Base-by-base conservation (phyloP, 2,888 invertebrate species). In the Tenthredo scrophulariae region DNA sequence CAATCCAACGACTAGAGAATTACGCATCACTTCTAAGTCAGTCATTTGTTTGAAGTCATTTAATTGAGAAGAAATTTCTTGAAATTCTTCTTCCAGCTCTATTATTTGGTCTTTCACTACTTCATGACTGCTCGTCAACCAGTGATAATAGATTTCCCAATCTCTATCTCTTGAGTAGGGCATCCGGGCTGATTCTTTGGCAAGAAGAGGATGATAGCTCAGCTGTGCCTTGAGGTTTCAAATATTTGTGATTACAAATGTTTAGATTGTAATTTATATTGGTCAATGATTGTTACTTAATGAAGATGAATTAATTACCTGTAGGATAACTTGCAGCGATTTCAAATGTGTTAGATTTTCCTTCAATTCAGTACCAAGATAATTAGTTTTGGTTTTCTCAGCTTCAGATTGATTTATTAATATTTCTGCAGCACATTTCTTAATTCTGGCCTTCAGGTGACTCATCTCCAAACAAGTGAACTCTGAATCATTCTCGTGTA, bases 1-100 rank as follows among this genome's bases (percentile, higher is more conserved):
- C 92, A 97, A 96, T 0, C 97, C 97, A 37, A 97, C 94, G 1
- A 97, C 95, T 62, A 95, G 91, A 15, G 94, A 94, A 0, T 93
- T 89, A 85, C 93, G 94, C 90, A 96, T 94, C 62, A 95, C 93
- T 88, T 95, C 94, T 7, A 95, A 94, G 87, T 96, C 96, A 77
- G 95, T 94, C 6, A 96, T 93, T 0, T 94, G 94, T 3, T 94
- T 93, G 43, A 95, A 91, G 85, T 95, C 95, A 15, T 94, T 94
- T 70, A 95, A 91, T 86, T 95, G 94, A 2, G 93, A 92, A 86
- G 87, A 91, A 10, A 86, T 83, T 22, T 62, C 70, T 33, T 87
- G 87, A 88, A 91, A 92, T 15, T 86, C 84, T 18, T 46, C 74
- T 67, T 89, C 89, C n/a, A 87, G 85, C 75, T 80, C 58, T 83